Evolutionary conservation across 64 coral and sea anemone species (phyloP).

Genomic region (Platygyra sinensis): DNA sequence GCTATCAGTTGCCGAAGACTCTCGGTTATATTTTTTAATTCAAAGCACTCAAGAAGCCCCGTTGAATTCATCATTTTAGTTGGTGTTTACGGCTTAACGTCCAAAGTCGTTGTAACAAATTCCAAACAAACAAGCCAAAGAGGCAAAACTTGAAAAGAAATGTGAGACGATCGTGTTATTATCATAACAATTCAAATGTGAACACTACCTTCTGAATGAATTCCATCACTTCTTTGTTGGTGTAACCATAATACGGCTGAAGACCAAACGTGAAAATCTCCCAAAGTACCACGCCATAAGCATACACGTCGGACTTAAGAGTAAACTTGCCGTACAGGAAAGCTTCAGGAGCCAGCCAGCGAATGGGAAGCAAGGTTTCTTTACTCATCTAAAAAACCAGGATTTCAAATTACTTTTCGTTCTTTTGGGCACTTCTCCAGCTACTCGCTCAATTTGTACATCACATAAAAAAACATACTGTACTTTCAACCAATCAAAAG

Average conservation of each 20-base stretch:
- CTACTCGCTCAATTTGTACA: too few species aligned
- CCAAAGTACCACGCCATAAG: slow-evolving; percentile 92
- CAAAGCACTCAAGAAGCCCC: too few species aligned
- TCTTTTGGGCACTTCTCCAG: too few species aligned
- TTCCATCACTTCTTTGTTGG: slow-evolving; percentile 90
- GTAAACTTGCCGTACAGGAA: slow-evolving; percentile 93
- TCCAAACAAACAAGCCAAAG: neutral
- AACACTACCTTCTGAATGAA: slow-evolving; percentile 88
- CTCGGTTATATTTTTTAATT: too few species aligned
- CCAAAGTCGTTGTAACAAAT: too few species aligned
- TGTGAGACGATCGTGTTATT: neutral
- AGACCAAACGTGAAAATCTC: slow-evolving; percentile 94
- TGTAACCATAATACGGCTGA: slow-evolving; percentile 96
- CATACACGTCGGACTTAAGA: slow-evolving; percentile 92
- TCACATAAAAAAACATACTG: too few species aligned
- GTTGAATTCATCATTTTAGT: too few species aligned
- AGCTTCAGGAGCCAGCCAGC: slow-evolving; percentile 93
- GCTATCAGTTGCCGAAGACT: too few species aligned
- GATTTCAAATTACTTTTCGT: too few species aligned
- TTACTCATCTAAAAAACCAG: slow-evolving; percentile 63
- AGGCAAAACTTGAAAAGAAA: neutral
- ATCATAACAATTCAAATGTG: neutral
- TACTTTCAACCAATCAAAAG: too few species aligned
- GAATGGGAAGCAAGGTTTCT: slow-evolving; percentile 83
- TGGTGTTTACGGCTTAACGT: too few species aligned